Base-by-base conservation (phyloP, 2,797 vertebrate genomes). In the Pipistrellus pygmaeus region DNA sequence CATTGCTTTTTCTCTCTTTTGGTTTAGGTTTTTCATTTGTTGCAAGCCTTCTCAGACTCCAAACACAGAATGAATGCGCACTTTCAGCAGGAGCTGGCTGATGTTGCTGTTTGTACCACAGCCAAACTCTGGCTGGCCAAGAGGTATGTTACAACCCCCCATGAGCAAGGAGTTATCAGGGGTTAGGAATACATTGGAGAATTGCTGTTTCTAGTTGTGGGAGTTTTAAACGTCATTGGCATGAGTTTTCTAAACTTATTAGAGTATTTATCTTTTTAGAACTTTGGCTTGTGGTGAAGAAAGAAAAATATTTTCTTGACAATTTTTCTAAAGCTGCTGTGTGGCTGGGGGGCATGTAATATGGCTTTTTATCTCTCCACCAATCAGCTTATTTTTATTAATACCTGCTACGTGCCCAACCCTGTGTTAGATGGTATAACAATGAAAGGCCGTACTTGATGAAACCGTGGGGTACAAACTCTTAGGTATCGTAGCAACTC, bases 81-180 rank as follows among this genome's bases (percentile, higher is more conserved):
- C 96, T 98, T 98, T 97, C 98, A 96, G 91, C 96, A 95, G 94
- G 97, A 96, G 92, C 93, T 98, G 94, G 55, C 93, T 97, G 98
- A 98, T 97, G 97, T 99, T 96, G 96, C 97, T 84, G 81, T 95
- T 80, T 98, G 98, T 95, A 96, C 99, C 97, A 88, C 94, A 98
- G 98, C 98, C 97, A 98, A 98, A 97, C 96, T 99, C 96, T 99
- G 99, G 99, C 98, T 99, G 90, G 99, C 99, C 95, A 98, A 98
- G 97, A 99, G 99, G 99, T 99, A 99, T 98, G 98, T 96, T 84
- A 91, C 97, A 97, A 44, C n/a, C 86, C 55, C 89, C 88, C 32
- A 3, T 69, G 75, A 25, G 13, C 88, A 53, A 30, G 3, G 91
- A 94, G 64, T 88, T 97, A 91, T 85, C 35, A 68, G 53, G 73